Conservation (phyloP, 2,888 invertebrate genomes). For the Seladonia tumulorum region DNA sequence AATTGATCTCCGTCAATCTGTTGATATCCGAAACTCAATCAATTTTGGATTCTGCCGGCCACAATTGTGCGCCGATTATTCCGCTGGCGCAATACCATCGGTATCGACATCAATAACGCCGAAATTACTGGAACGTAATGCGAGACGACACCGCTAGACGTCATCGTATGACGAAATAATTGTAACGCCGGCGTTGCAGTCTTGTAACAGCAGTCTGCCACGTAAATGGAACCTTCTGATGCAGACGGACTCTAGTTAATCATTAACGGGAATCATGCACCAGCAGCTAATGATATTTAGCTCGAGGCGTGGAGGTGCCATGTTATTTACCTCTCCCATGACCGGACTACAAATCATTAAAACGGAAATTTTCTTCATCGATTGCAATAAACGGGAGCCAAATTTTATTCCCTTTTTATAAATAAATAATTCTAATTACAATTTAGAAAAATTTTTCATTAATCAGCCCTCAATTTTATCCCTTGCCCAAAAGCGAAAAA, state of each 20-base stretch:
- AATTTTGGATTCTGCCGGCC: slow-evolving; percentile 29
- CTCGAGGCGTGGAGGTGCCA: not conserved
- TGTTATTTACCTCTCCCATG: too few relatives aligned
- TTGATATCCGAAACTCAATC: slow-evolving; percentile 36
- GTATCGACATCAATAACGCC: slow-evolving; percentile 39
- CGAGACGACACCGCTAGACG: slow-evolving; percentile 13
- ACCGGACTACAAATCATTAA: too few relatives aligned
- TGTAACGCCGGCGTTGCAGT: not conserved
- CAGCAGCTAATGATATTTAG: not conserved
- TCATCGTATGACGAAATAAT: not conserved
- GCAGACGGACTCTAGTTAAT: too few relatives aligned
- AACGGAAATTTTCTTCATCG: too few relatives aligned
- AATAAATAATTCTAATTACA: too few relatives aligned
- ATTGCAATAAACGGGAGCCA: too few relatives aligned
- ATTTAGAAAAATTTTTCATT: too few relatives aligned
- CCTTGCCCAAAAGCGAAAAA: not conserved
- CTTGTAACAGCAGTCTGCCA: not conserved
- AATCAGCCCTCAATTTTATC: too few relatives aligned
- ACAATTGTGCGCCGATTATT: slow-evolving; percentile 37
- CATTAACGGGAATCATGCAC: not conserved
- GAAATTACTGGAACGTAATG: slow-evolving; percentile 22
- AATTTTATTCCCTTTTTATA: too few relatives aligned
- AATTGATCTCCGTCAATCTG: slow-evolving; percentile 40
- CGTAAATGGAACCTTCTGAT: not conserved
- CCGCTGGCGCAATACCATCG: slow-evolving; percentile 7